Evolutionary conservation across 1,140 invertebrate species (phyloP), one percentile per base, ranked within the genome.

Genomic region (Lithobius niger): DNA sequence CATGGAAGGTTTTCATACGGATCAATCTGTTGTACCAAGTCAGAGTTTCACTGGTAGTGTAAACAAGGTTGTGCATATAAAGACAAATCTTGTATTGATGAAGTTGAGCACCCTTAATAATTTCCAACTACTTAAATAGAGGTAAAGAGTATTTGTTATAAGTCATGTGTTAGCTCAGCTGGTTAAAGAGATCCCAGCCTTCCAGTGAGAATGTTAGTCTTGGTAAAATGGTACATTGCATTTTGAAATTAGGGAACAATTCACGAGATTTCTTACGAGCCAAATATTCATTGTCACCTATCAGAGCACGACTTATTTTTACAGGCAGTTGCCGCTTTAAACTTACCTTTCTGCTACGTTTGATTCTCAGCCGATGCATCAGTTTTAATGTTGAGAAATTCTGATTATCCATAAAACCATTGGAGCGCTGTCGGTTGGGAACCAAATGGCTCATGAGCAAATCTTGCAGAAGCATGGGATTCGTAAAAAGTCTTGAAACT

Each of bases 401-500:
- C 22, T 48, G 44, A 10, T 55, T 4, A 42, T 55, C 44, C 6
- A 49, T 36, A 24, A 55, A 21, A 26, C 49, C 22, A 25, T 3
- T 10, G 18, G 18, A 27, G 2, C 6, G 4, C 19, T 55, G 28
- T 27, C 28, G 13, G 2, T 45, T 27, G 4, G 54, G 6, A 4
- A 55, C 44, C 31, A 55, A n/a, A 22, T 55, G 54, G 2, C 22
- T 26, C 43, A 55, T 49, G 18, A 55, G 21, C 3, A 55, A 18
- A 25, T 55, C 47, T 10, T 55, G 31, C 3, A 42, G 10, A 6
- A 18, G 15, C 19, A 2, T n/a, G 6, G 44, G 44, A 55, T 48
- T 27, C 4, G 4, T n/a, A 3, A 49, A 3, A 10, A 55, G 15
- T 6, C 22, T 43, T 52, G 24, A 3, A 3, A 55, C 19, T 3